Percentiles rank a stretch among this genome's conserved stretches.
These are phyloP conservation scores for Antennarius maculatus DNA, from an alignment of 2,797 vertebrate genomes.

Conservation along the genomic window DNA sequence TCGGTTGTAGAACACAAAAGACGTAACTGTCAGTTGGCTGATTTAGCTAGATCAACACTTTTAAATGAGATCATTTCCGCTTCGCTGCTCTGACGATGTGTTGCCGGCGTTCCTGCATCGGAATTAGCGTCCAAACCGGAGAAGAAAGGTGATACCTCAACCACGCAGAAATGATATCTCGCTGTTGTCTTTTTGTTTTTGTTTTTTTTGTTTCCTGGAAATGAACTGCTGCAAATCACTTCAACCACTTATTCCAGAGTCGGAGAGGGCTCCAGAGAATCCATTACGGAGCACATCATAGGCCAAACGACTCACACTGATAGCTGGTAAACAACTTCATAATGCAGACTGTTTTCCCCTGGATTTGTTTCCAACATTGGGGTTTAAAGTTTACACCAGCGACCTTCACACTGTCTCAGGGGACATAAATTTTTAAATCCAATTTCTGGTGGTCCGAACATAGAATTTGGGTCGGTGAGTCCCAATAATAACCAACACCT, in stretches of 20 bases:
- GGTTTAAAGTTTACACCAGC: slow-evolving; percentile 36
- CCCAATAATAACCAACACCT: slow-evolving; percentile 43
- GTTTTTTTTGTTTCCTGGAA: slow-evolving; percentile 3
- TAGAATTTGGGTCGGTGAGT: slow-evolving; percentile 50
- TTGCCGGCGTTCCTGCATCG: neutral
- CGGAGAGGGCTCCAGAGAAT: slow-evolving; percentile 39
- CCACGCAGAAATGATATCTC: neutral
- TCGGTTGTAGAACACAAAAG: neutral
- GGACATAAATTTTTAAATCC: slow-evolving; percentile 68
- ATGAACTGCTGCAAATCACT: slow-evolving; percentile 40
- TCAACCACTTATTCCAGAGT: slow-evolving; percentile 39
- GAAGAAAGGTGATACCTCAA: neutral
- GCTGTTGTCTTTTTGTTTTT: neutral
- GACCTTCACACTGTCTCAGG: slow-evolving; percentile 59
- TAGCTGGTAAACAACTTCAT: slow-evolving; percentile 47
- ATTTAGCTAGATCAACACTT: neutral
- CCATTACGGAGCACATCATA: slow-evolving; percentile 37
- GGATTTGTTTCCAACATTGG: slow-evolving; percentile 38
- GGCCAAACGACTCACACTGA: slow-evolving; percentile 32
- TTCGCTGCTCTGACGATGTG: neutral
- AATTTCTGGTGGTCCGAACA: slow-evolving; percentile 54
- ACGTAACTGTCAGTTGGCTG: slow-evolving; percentile 2
- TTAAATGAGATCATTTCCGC: neutral
- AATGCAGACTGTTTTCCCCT: slow-evolving; percentile 43
- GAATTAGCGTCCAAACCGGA: neutral